Evolutionary conservation across 2,888 invertebrate species (phyloP), one percentile per base, ranked within the genome.

Genomic region (Syritta pipiens): DNA sequence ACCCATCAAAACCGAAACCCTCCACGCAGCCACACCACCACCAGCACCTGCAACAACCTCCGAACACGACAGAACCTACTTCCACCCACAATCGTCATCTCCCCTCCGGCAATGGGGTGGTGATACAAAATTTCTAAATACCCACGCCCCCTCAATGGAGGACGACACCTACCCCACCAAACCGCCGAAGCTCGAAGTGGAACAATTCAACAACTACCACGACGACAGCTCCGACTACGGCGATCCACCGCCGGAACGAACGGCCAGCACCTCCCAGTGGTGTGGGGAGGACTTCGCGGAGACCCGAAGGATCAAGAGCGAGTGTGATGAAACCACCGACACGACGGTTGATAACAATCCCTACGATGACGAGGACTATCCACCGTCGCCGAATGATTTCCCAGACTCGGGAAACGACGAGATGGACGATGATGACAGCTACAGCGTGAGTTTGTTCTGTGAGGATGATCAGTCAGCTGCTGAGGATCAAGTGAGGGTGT

Each of bases 361-460:
- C 6, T 60, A 55, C 26, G 53, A 75, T 12, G 75, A 75, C 0
- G 67, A 74, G 14, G 60, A 68, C 2, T 75, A 68, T 22, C 53
- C 75, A 9, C 46, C 55, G 7, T 69, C 69, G 10, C 76, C 49
- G 12, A 76, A 63, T 62, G 62, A 76, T 37, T 76, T 57, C 35
- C 42, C 42, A 9, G 55, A 69, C 28, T 76, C 69, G 3, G 7
- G 22, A 10, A 76, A 76, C 4, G 60, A 55, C 4, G 68, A 68
- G 5, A 51, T 51, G 1, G 68, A 68, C 6, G 68, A 75, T n/a
- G 60, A 69, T 10, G 76, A 69, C 1, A 51, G n/a, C 5, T 62
- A 22, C 12, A 57, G 76, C 28, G 17, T 69, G 1, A 75, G 62
- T n/a, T 63, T 63, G 37, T 63, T 44, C 48, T 49, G 55, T 10